Base-by-base conservation (phyloP, 2,113 vertebrate species). In the Oryzias curvinotus region DNA sequence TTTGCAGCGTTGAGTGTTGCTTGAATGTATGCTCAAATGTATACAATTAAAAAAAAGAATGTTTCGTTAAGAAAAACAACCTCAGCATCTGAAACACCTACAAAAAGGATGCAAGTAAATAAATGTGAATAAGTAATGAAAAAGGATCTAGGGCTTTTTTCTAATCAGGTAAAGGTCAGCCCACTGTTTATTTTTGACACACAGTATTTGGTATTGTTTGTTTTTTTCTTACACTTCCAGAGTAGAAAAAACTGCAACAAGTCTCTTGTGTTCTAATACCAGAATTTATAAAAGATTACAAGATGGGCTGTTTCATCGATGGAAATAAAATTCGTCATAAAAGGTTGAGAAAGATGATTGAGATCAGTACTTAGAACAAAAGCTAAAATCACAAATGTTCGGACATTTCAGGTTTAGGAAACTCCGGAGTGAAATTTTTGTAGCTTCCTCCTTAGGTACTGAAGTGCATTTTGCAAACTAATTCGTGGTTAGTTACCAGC, bases 401-500 rank as follows among this genome's bases (percentile, higher is more conserved):
- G 12, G 2, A n/a, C 6, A 48, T n/a, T 18, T 17, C 10, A 51
- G 42, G 43, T 30, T 10, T 51, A 69, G 44, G 60, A 71, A 78
- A 69, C 16, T 25, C 42, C 51, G 8, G 8, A 68, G 42, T 75
- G 71, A 65, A 63, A 71, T 71, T 47, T 75, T 51, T 36, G 67
- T 64, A 62, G 46, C 64, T 78, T 76, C 61, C 55, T 62, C 14
- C 19, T 18, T 4, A 42, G 41, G 55, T 62, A 52, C 61, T 66
- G 63, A 81, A 75, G 6, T 42, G 4, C 13, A 54, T 62, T 77
- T 79, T 75, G 69, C 59, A 42, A 62, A 47, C 36, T 44, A 41
- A 19, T 64, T 68, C 57, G 56, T 23, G 4, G 25, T 58, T 25
- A 62, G 42, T 51, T 55, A 36, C 0, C 3, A 28, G 7, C 48